Evolutionary conservation across 2,113 vertebrate species (phyloP).

Genomic region (Eublepharis macularius): DNA sequence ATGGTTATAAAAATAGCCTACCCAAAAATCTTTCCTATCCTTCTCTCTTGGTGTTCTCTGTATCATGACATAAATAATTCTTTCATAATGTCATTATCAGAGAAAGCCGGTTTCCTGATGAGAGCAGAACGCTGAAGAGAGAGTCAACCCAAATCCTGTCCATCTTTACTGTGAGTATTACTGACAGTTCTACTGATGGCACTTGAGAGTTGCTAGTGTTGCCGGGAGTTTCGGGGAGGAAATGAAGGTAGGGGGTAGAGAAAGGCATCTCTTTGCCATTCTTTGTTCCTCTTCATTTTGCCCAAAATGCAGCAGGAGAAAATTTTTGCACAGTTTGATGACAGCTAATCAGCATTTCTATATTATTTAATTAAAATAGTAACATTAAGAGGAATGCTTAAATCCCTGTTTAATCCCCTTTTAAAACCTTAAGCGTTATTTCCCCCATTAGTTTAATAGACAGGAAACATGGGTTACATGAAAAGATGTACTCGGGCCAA

Average conservation of each 20-base stretch:
- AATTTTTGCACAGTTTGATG: background rate
- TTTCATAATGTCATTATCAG: constrained; percentile 65
- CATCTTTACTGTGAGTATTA: constrained; percentile 42
- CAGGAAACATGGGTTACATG: background rate
- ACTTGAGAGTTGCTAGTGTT: constrained; percentile 18
- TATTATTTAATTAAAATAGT: constrained; percentile 34
- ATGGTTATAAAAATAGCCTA: constrained; percentile 54
- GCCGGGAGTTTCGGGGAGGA: background rate
- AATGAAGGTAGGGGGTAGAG: background rate
- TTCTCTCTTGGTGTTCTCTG: constrained; percentile 18
- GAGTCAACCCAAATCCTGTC: background rate
- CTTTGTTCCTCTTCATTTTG: background rate
- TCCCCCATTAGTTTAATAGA: constrained; percentile 22
- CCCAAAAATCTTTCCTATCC: constrained; percentile 57
- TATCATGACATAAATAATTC: constrained; percentile 66
- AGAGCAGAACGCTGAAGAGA: constrained; percentile 46
- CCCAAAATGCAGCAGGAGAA: background rate
- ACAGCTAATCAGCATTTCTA: constrained; percentile 30
- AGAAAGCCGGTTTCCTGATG: constrained; percentile 49
- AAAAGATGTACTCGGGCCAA: constrained; percentile 17
- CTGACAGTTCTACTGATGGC: constrained; percentile 10
- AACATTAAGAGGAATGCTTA: constrained; percentile 34
- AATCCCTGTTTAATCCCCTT: constrained; percentile 37
- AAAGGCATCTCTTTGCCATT: background rate
- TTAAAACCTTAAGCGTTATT: constrained; percentile 31